Evolutionary conservation across 2,797 vertebrate genomes (phyloP), one percentile per base, ranked within the genome.

Genomic region (Protonibea diacanthus): DNA sequence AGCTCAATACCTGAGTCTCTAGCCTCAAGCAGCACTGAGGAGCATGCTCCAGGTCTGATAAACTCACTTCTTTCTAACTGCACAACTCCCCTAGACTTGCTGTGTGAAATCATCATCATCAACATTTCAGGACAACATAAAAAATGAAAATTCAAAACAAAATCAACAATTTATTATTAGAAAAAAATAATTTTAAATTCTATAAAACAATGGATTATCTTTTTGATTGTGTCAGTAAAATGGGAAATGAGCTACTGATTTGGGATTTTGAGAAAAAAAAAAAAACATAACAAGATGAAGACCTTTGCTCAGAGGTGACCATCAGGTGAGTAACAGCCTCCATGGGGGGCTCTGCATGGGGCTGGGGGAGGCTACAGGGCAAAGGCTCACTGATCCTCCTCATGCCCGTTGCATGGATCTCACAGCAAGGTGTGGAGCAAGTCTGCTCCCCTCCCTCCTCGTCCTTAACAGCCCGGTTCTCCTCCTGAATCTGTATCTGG

Each of bases 251-350:
- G 33, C 23, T 29, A 53, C 38, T 77, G 21, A 68, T 62, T 76
- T 78, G 4, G 27, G 38, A 3, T 63, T 52, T 29, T 53, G 18
- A 58, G 20, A 23, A 25, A 81, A 81, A 23, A 25, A 81, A 81
- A 65, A 67, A 2, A 80, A 14, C 61, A 78, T 61, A 38, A 33
- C 1, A 58, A 76, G 58, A 63, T 63, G 29, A 83, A 84, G 64
- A 92, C 93, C 93, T 94, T 88, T 89, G 84, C 52, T 91, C 89
- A 29, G 89, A 75, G 71, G 86, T 68, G 87, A 86, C 82, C 48
- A 2, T 83, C 85, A 52, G 90, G 17, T 57, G 84, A 62, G 76
- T 61, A 13, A 81, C 23, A 23, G 74, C 72, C 62, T 89, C 75
- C 29, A n/a, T 47, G 70, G 52, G 71, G 68, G 86, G 20, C 21